Evolutionary conservation across 2,113 vertebrate genomes (phyloP).

Genomic region (Syrmaticus mikado): DNA sequence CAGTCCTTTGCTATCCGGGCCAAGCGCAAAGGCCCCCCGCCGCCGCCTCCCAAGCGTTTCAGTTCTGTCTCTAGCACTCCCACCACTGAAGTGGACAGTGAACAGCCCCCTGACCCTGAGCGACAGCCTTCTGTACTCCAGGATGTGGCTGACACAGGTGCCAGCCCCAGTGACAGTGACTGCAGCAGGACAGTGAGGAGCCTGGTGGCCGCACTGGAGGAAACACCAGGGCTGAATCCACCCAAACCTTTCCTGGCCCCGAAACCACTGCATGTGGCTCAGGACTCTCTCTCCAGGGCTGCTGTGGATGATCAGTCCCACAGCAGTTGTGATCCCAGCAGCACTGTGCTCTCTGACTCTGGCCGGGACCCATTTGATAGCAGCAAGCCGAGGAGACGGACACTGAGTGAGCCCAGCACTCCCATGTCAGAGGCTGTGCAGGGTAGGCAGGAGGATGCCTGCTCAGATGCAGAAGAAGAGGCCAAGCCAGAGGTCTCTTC

Average conservation of each 20-base stretch:
- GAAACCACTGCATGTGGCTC: neutral
- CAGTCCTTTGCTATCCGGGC: constrained; percentile 85
- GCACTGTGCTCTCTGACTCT: neutral
- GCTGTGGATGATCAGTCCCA: neutral
- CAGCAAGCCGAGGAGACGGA: constrained; percentile 75
- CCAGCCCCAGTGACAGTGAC: neutral
- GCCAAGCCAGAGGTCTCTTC: constrained; percentile 34
- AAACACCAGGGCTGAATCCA: neutral
- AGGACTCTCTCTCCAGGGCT: neutral
- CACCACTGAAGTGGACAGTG: neutral
- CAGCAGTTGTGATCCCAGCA: fast-evolving
- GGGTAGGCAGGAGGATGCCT: constrained; percentile 12
- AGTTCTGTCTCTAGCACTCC: constrained; percentile 78
- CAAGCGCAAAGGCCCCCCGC: constrained; percentile 84
- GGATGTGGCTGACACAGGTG: neutral
- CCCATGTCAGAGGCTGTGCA: constrained; percentile 41
- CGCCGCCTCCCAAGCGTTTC: constrained; percentile 80
- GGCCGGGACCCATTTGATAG: constrained; percentile 55
- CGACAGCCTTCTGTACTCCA: neutral
- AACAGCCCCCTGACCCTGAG: constrained; percentile 29
- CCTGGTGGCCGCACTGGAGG: constrained; percentile 76
- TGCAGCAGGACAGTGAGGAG: constrained; percentile 67
- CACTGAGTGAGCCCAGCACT: constrained; percentile 79
- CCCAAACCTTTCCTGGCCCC: constrained; percentile 35
- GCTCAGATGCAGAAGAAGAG: constrained; percentile 78